A percentile compares a stretch with the other conserved stretches of the same genome.
Evolutionary conservation across 1,140 invertebrate species (phyloP).

Genomic region (Ptiloglossa arizonensis): DNA sequence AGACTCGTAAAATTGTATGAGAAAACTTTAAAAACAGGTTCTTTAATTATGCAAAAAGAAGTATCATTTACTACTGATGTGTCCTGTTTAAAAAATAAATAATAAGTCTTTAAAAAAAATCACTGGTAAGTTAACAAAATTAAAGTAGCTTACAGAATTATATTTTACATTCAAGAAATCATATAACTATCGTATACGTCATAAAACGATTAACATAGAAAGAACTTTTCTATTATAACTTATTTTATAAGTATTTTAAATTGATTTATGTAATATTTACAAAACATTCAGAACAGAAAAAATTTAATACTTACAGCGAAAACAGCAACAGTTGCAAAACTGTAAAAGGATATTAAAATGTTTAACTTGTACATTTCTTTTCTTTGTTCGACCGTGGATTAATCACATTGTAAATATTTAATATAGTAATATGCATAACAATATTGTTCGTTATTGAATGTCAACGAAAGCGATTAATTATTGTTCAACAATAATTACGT

Average conservation of each 20-base stretch:
- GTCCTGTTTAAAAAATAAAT: background rate
- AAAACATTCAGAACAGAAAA: background rate
- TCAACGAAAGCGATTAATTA: background rate
- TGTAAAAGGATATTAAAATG: conserved; percentile 28
- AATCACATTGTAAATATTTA: conserved; percentile 48
- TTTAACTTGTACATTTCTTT: conserved; percentile 55
- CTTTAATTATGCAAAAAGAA: conserved; percentile 23
- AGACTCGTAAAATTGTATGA: conserved; percentile 63
- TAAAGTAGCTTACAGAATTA: no score
- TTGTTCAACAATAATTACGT: background rate
- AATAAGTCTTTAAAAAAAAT: background rate
- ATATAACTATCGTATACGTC: background rate
- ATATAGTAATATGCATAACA: conserved; percentile 24
- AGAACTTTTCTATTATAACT: background rate
- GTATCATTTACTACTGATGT: background rate
- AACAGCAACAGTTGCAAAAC: conserved; percentile 32
- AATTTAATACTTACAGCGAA: conserved; percentile 46
- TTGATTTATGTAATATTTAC: background rate
- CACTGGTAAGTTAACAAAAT: background rate
- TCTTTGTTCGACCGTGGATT: conserved; percentile 5
- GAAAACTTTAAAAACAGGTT: conserved; percentile 8
- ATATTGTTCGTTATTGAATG: background rate
- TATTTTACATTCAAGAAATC: background rate
- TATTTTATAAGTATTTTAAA: background rate
- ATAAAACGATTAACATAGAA: background rate